Percentiles rank a stretch among this genome's conserved stretches.
Evolutionary conservation across 2,888 invertebrate genomes (phyloP).

Genomic region (Plusia festucae): DNA sequence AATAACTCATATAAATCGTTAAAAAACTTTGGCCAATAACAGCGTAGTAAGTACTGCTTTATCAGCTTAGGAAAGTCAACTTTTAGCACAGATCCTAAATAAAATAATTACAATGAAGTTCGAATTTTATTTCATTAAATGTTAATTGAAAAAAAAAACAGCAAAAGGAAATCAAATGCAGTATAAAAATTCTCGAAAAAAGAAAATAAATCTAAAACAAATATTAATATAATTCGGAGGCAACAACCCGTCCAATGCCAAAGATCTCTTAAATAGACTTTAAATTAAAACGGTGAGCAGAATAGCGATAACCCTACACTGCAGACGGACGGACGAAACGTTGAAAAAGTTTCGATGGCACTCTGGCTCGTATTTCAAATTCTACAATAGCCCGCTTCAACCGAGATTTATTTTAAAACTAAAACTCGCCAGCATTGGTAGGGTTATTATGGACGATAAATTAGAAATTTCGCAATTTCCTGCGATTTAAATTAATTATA

Average conservation of each 20-base stretch:
- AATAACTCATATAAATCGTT: too few species aligned
- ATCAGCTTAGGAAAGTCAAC: too few species aligned
- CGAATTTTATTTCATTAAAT: not conserved
- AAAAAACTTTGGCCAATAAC: too few species aligned
- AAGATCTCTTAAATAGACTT: slow-evolving; percentile 54
- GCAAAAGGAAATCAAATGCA: too few species aligned
- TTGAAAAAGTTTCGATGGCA: slow-evolving; percentile 70
- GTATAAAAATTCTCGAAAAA: too few species aligned
- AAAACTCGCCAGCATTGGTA: slow-evolving; percentile 50
- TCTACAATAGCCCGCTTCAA: slow-evolving; percentile 57
- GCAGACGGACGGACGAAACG: slow-evolving; percentile 60
- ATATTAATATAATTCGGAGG: slow-evolving; percentile 31
- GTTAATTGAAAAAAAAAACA: not conserved
- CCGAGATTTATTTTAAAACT: slow-evolving; percentile 62
- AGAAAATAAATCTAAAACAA: slow-evolving; percentile 28
- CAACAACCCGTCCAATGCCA: slow-evolving; percentile 33
- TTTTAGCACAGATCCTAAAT: too few species aligned
- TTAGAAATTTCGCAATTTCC: slow-evolving; percentile 57
- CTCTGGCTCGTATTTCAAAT: slow-evolving; percentile 67
- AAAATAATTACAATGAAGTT: too few species aligned
- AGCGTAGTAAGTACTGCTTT: too few species aligned
- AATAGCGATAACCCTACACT: slow-evolving; percentile 52
- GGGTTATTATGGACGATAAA: slow-evolving; percentile 57
- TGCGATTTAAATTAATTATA: slow-evolving; percentile 52
- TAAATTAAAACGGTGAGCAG: slow-evolving; percentile 54